A percentile compares a stretch with the other conserved stretches of the same genome.
Evolutionary conservation across 1,140 invertebrate genomes (phyloP).

Genomic region (Drosophila subpulchrella): DNA sequence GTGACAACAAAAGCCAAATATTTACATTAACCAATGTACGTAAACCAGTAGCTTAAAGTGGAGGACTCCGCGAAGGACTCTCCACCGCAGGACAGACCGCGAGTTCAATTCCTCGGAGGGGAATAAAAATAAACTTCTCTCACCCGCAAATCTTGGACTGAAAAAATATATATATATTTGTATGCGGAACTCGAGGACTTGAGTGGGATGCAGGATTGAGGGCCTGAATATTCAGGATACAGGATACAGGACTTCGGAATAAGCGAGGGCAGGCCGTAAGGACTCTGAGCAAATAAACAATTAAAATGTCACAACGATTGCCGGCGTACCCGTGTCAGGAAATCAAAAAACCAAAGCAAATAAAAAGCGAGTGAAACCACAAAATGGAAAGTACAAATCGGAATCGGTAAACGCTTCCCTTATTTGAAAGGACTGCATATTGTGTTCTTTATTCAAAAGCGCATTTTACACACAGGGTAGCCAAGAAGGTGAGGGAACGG

Average conservation of each 20-base stretch:
- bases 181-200: constrained; percentile 48
- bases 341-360: constrained; percentile 71
- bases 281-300: constrained; percentile 80
- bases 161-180: constrained; percentile 47
- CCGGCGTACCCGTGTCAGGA: constrained; percentile 76
- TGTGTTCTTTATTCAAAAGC: constrained; percentile 73
- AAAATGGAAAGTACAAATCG: constrained; percentile 62
- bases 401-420: constrained; percentile 65
- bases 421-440: constrained; percentile 61
- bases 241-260: constrained; percentile 21
- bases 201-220: constrained; percentile 34
- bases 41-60: constrained; percentile 25
- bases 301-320: constrained; percentile 84
- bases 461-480: constrained; percentile 55
- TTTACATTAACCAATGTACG: constrained; percentile 69
- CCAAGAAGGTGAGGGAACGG: constrained; percentile 6
- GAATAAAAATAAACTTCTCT: constrained; percentile 33
- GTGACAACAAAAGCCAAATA: constrained; percentile 78
- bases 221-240: constrained; percentile 18
- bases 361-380: constrained; percentile 42
- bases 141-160: constrained; percentile 71
- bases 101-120: constrained; percentile 34
- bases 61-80: constrained; percentile 48
- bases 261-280: constrained; percentile 55
- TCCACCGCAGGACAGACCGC: constrained; percentile 25